Evolutionary conservation across 2,888 invertebrate genomes (phyloP).

Genomic region (Troilus luridus): DNA sequence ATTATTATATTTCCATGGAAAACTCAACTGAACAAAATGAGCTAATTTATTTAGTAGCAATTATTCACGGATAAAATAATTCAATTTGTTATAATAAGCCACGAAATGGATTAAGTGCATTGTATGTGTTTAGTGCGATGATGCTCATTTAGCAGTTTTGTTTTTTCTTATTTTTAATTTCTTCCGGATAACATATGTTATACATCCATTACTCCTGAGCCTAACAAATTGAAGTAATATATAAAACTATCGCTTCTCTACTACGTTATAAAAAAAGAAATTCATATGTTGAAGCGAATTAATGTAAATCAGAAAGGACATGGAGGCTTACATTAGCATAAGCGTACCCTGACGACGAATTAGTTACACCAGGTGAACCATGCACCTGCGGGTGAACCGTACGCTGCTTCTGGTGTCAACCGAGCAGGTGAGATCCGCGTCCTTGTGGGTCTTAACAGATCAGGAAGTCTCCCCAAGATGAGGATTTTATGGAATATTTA

Average conservation of each 20-base stretch:
- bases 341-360: neutral
- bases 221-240: neutral
- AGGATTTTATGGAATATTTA: neutral
- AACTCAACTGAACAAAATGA: neutral
- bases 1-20: too few species aligned
- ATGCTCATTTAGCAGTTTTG: neutral
- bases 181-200: neutral
- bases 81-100: neutral
- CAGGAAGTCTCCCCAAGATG: neutral
- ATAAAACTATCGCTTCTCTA: neutral
- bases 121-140: neutral
- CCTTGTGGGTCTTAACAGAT: neutral
- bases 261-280: neutral
- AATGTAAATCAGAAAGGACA: slow-evolving; percentile 8
- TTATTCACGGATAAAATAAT: neutral
- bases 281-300: slow-evolving; percentile 1
- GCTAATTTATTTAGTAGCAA: neutral
- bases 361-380: neutral
- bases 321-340: neutral
- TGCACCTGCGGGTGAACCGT: neutral
- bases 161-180: neutral
- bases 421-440: neutral
- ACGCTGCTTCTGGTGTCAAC: neutral
- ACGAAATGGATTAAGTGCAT: neutral
- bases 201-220: neutral